Evolutionary conservation across 2,888 invertebrate genomes (phyloP), one percentile per base, ranked within the genome.

Genomic region (Argynnis bischoffii): DNA sequence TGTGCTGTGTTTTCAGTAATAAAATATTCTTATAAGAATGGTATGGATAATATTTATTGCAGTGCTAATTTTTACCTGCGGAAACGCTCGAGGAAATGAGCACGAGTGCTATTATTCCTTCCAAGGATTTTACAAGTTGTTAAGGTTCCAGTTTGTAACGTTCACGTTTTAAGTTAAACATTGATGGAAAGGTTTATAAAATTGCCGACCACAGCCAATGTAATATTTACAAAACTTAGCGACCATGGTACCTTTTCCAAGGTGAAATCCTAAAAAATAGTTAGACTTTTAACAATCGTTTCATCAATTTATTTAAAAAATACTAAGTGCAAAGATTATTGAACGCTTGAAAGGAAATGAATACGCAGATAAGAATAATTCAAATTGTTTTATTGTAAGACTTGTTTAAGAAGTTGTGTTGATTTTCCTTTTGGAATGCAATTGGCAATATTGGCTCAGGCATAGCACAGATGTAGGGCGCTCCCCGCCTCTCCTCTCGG

Each of bases 401-500:
- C 26, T 53, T 14, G 21, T 26, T 21, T 14, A 53, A 53, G 14
- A 26, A 21, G 15, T 14, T 53, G 6, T 16, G 60, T 50, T 48
- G n/a, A 61, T 55, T 60, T 61, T 61, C 15, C 78, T 83, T 81
- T 77, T 81, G 84, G 87, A 87, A 88, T 88, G 88, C 85, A 86
- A 81, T 81, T 81, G 82, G 83, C 83, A 86, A 86, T 80, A 89
- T 84, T 83, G 81, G 82, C 73, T 76, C 83, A 81, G 81, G 81
- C 85, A 83, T 86, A 89, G 86, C 85, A 84, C 87, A 90, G 87
- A 90, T 90, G 86, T 89, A 86, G 85, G 87, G 87, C 82, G 82
- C 87, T 84, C 91, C 90, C 90, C 90, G 86, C 90, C 87, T 89
- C 89, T 85, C 89, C 87, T 87, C 90, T 87, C 86, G 89, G 88